phyloP scores from a whole-genome alignment of 2,888 invertebrate species.

The Ochropacha duplaris region DNA sequence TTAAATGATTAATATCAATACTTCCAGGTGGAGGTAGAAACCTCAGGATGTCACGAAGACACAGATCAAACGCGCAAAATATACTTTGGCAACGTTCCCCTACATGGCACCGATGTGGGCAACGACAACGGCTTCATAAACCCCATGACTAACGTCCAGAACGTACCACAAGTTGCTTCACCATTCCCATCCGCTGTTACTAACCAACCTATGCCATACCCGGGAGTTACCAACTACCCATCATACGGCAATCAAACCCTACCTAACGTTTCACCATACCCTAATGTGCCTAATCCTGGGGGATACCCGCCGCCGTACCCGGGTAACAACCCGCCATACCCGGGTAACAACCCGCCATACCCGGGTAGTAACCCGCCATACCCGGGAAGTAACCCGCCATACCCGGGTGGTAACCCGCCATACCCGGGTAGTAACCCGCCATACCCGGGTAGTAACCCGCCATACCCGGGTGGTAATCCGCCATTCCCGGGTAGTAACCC shows the following conservation, averaged over 20 bases:
- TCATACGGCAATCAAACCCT: conserved; percentile 4
- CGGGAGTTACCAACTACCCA: conserved; percentile 9
- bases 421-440: conserved; percentile 7
- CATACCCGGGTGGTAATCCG: conserved; percentile 8
- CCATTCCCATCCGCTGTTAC: conserved; percentile 35
- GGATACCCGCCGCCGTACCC: background rate
- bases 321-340: background rate
- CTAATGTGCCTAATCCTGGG: background rate
- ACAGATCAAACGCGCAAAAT: conserved; percentile 39
- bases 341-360: background rate
- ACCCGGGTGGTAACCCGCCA: conserved; percentile 5
- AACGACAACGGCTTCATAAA: conserved; percentile 19
- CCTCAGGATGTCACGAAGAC: conserved; percentile 56
- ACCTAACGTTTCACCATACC: conserved; percentile 16
- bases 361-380: background rate
- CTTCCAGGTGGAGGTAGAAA: conserved; percentile 50
- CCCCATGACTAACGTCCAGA: conserved; percentile 33
- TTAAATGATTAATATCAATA: conserved; percentile 2
- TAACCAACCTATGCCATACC: conserved; percentile 40
- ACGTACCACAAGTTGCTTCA: conserved; percentile 19
- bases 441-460: conserved; percentile 5
- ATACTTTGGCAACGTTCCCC: conserved; percentile 59
- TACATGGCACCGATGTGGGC: conserved; percentile 37
- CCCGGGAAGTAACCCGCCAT: background rate
- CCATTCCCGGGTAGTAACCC: conserved; percentile 31